Evolutionary conservation across 53 echinoderm and acorn worm genomes (phyloP), one percentile per base, ranked within the genome.

Genomic region (Patiria pectinifera): DNA sequence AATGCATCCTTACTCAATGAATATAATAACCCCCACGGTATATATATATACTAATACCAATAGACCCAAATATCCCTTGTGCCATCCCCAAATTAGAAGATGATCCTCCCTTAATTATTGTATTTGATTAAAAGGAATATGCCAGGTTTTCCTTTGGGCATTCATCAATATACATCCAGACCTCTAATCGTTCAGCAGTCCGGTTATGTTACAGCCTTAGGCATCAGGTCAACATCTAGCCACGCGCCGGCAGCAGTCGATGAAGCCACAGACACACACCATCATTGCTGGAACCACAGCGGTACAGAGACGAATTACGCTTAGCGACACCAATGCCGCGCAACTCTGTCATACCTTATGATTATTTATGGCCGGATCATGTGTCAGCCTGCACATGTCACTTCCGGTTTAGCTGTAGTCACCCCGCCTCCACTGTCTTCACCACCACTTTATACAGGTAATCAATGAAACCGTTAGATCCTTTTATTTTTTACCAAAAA

Each of bases 101-200:
- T 2, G 59, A 82, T 59, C 82, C 82, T 59, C 82, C 59, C 82
- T 82, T 82, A 82, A 82, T 82, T 82, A 82, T 45, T 45, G 47
- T 78, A 45, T 59, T 59, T 59, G 58, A 82, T 82, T 82, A 82
- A 24, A 44, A 59, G 82, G 82, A 82, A 58, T 58, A 53, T 59
- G 15, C 59, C 22, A 7, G 59, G 6, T 53, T 47, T 15, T 82
- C 59, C 82, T 22, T 2, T 21, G 59, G 53, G 82, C 25, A 59
- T 59, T 24, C 58, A 82, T 53, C 59, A 59, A 78, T 82, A 79
- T 79, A 79, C 80, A 79, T 10, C 13, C 14, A 47, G 14, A 25
- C 16, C 45, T 79, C 45, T 45, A 4, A 46, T 82, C 58, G 22
- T 21, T 82, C 82, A 82, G 4, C 82, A 59, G 23, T 6, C 80